Conservation (phyloP, 2,797 vertebrate genomes). For the Falco columbarius region DNA sequence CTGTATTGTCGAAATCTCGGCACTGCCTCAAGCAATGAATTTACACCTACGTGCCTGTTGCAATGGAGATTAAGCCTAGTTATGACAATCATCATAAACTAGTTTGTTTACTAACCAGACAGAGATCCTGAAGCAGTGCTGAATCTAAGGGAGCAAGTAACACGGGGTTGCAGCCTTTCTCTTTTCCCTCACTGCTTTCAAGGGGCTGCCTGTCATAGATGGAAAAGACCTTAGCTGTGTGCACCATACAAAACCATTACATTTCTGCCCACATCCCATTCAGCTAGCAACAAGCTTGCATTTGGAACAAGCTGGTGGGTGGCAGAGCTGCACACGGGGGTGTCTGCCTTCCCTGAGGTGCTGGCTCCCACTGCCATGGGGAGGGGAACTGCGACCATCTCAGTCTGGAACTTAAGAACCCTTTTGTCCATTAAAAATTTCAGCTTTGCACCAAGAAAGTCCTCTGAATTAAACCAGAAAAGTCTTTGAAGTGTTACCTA, state of each 20-base stretch:
- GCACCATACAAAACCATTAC: background rate
- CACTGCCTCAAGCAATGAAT: background rate
- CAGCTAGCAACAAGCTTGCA: background rate
- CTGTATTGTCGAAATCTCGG: background rate
- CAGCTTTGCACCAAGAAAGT: background rate
- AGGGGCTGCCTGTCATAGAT: background rate
- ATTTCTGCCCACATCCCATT: background rate
- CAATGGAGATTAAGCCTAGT: background rate
- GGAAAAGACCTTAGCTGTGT: background rate
- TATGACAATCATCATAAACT: background rate
- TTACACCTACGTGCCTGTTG: background rate
- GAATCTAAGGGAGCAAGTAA: background rate
- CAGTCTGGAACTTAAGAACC: background rate
- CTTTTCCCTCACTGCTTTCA: background rate
- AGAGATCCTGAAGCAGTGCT: background rate
- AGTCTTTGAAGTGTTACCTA: background rate
- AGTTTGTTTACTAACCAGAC: too few species aligned
- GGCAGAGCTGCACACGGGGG: rapidly evolving
- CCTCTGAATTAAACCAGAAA: background rate
- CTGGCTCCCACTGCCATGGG: background rate
- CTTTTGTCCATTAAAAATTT: background rate
- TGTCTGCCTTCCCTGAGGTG: rapidly evolving
- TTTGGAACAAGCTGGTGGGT: background rate
- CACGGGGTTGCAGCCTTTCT: rapidly evolving
- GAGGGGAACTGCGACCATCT: background rate